These are phyloP conservation scores for Melolontha melolontha DNA, from an alignment of 2,888 invertebrate genomes.

Conservation along the genomic window DNA sequence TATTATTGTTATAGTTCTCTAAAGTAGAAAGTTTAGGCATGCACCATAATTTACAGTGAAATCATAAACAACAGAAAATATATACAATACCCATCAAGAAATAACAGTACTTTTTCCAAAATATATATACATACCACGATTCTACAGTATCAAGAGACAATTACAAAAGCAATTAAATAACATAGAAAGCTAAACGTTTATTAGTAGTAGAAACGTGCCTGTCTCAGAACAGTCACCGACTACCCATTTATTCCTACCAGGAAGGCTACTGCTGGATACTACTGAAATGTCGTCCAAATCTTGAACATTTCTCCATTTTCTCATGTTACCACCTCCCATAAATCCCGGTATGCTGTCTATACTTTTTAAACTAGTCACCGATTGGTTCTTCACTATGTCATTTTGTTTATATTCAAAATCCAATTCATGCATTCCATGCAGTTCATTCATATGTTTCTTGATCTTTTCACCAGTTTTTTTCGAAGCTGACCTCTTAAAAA, in stretches of 20 bases:
- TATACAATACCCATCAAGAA: conserved; percentile 23
- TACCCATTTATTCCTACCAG: conserved; percentile 57
- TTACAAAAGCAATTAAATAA: conserved; percentile 28
- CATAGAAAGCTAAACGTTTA: conserved; percentile 30
- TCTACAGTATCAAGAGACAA: conserved; percentile 20
- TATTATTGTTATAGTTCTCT: neutral
- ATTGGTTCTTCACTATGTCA: conserved; percentile 39
- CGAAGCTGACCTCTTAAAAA: conserved; percentile 45
- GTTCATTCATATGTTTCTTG: conserved; percentile 45
- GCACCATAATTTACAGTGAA: conserved; percentile 1
- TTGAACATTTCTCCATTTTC: conserved; percentile 61
- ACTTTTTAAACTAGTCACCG: conserved; percentile 56
- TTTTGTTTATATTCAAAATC: conserved; percentile 36
- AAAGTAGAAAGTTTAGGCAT: neutral
- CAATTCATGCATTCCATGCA: conserved; percentile 49
- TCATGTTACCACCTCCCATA: conserved; percentile 52
- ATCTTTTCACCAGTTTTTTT: conserved; percentile 37
- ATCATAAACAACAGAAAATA: too few species aligned
- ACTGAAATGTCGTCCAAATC: conserved; percentile 58
- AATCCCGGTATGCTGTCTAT: conserved; percentile 56
- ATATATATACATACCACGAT: conserved; percentile 9
- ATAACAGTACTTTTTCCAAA: conserved; percentile 17
- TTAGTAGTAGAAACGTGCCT: conserved; percentile 60
- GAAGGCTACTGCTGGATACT: conserved; percentile 48
- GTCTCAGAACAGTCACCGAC: conserved; percentile 61